These are phyloP conservation scores for Grammomys dolichurus DNA, from an alignment of 2,113 vertebrate species.

Conservation along the genomic window DNA sequence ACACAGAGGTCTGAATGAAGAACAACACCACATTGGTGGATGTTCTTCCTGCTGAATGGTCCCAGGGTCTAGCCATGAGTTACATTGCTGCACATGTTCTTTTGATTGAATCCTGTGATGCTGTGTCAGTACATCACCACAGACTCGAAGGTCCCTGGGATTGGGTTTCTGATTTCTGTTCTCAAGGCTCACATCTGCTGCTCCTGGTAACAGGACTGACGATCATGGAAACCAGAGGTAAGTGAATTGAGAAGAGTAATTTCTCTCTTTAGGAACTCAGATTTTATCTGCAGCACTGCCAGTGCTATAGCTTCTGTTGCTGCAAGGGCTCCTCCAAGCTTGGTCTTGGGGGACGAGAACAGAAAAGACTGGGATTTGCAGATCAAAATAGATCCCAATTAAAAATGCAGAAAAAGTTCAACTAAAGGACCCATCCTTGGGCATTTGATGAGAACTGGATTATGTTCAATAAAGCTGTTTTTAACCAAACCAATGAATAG, in stretches of 20 bases:
- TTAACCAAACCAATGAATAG: not conserved
- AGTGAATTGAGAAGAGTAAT: not conserved
- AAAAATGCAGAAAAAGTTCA: not conserved
- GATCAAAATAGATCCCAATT: not conserved
- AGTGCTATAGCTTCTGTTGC: not conserved
- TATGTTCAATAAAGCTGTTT: not conserved
- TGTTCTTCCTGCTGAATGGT: not conserved
- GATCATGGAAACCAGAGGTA: not conserved
- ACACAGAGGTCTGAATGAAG: not conserved
- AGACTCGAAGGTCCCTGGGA: not conserved
- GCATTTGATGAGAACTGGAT: not conserved
- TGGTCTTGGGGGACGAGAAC: not conserved
- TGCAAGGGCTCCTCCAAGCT: not conserved
- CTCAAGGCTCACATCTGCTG: not conserved
- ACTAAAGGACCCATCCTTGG: not conserved
- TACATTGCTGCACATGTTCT: not conserved
- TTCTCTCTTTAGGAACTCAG: not conserved
- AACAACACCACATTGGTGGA: not conserved
- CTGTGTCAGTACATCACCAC: not conserved
- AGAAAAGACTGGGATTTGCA: not conserved
- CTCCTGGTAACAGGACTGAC: not conserved
- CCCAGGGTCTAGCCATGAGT: not conserved
- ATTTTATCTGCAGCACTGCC: not conserved
- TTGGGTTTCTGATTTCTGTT: not conserved
- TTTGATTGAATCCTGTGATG: not conserved